A percentile compares a stretch with the other conserved stretches of the same genome.
Evolutionary conservation across 2,888 invertebrate species (phyloP).

Genomic region (Exocentrus adspersus): DNA sequence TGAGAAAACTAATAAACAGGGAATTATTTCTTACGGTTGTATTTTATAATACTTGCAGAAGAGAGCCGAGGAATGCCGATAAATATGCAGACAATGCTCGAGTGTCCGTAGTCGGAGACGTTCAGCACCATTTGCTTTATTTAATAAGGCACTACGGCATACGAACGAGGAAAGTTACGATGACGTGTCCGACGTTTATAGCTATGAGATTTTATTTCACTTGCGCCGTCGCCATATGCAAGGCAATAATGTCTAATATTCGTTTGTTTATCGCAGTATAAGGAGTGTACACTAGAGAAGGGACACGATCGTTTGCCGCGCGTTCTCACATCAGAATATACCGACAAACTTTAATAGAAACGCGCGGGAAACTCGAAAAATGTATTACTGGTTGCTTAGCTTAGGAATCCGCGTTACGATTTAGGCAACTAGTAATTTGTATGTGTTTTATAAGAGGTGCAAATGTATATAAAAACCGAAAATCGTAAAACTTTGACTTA

Average conservation of each 20-base stretch:
- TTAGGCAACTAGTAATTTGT: no score
- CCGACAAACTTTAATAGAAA: no score
- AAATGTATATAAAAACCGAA: no score
- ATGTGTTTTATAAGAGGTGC: no score
- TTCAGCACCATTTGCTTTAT: constrained; percentile 34
- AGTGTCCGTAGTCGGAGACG: constrained; percentile 26
- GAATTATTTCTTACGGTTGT: constrained; percentile 17
- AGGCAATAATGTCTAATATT: neutral
- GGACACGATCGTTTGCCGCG: neutral
- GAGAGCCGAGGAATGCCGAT: constrained; percentile 23
- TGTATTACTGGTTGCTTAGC: no score
- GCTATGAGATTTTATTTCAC: no score
- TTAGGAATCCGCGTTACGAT: no score
- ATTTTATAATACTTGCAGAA: constrained; percentile 16
- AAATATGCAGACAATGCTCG: constrained; percentile 30
- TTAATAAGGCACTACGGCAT: constrained; percentile 29
- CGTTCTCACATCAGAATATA: neutral
- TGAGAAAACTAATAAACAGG: constrained; percentile 20
- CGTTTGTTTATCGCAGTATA: neutral
- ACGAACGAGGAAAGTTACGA: no score
- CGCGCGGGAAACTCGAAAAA: no score
- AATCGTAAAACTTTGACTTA: no score
- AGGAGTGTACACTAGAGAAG: neutral
- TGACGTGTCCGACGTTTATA: no score
- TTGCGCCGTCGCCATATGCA: neutral